Base-by-base conservation (phyloP, 2,888 invertebrate genomes). In the Ischnura elegans region DNA sequence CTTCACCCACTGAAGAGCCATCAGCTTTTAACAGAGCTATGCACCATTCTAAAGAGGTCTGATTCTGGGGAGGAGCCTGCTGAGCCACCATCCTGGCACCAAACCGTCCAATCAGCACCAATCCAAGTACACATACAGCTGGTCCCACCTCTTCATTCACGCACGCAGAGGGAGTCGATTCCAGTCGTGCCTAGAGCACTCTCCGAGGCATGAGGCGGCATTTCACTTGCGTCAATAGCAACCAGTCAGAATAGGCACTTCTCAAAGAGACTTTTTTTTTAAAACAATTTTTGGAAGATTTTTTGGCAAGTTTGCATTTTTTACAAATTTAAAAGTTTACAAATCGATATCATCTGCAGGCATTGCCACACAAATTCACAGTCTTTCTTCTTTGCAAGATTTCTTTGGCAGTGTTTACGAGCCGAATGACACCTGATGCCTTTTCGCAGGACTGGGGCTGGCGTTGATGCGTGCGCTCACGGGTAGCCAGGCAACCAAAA, bases 211-310 rank as follows among this genome's bases (percentile, higher is more conserved):
- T 42, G 87, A 87, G 55, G 42, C 42, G 25, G 61, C 55, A 87
- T 66, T 43, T 76, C 43, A 90, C 45, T 42, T 25, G 51, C 61
- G 45, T 66, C 13, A 36, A 55, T 45, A 61, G 45, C 61, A 66
- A 90, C 90, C 90, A 42, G 61, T 90, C 90, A 90, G 90, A 90
- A 61, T 90, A 90, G 90, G 90, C 90, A 90, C 90, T 90, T 90
- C 55, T 90, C 61, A 90, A 61, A 51, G n/a, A 45, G 66, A 45
- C 66, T 66, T 90, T 90, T n/a, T 90, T 90, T n/a, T n/a, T 43
- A 61, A n/a, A n/a, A n/a, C n/a, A n/a, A n/a, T 45, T 43, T 76
- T 55, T 61, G 61, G n/a, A 43, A 61, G 43, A 45, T 45, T 90
- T 90, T 90, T 86, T 90, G 61, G 42, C 0, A 87, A 66, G 90